These are phyloP conservation scores for Caenorhabditis wallacei DNA, from an alignment of 2,888 invertebrate species.

Conservation along the genomic window DNA sequence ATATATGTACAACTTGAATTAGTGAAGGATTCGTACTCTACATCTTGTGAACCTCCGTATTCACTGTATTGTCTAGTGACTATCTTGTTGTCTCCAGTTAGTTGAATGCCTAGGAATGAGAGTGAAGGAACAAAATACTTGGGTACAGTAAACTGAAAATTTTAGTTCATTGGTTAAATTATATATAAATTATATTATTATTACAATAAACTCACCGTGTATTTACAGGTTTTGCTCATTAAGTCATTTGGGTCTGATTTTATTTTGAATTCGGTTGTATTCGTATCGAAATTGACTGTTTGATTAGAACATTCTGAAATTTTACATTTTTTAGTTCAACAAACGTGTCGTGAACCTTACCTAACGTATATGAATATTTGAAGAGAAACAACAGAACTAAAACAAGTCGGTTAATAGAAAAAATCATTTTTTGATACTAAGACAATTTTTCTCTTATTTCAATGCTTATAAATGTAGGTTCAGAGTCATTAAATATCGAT, in stretches of 20 bases:
- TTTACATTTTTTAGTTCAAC: background rate
- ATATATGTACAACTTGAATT: no score
- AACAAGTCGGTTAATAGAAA: background rate
- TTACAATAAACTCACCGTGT: conserved; percentile 6
- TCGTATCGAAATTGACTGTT: conserved; percentile 21
- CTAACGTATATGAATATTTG: background rate
- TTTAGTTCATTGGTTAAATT: background rate
- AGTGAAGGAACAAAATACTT: conserved; percentile 33
- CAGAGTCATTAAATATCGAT: conserved; percentile 25
- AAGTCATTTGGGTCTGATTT: conserved; percentile 9
- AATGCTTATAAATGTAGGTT: conserved; percentile 11
- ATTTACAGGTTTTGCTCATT: conserved; percentile 1
- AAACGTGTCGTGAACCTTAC: background rate
- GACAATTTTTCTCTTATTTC: background rate
- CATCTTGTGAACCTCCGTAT: conserved; percentile 18
- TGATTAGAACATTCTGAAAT: conserved; percentile 48
- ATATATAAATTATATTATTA: no score
- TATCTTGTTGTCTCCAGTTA: conserved; percentile 33
- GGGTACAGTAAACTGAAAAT: conserved; percentile 43
- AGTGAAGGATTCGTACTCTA: background rate
- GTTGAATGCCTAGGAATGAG: background rate
- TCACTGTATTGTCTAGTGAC: conserved; percentile 22
- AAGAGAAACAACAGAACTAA: conserved; percentile 1
- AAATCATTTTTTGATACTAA: background rate
- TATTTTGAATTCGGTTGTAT: background rate